Evolutionary conservation across 53 echinoderm and acorn worm genomes (phyloP), one percentile per base, ranked within the genome.

Genomic region (Actinopyga echinites): DNA sequence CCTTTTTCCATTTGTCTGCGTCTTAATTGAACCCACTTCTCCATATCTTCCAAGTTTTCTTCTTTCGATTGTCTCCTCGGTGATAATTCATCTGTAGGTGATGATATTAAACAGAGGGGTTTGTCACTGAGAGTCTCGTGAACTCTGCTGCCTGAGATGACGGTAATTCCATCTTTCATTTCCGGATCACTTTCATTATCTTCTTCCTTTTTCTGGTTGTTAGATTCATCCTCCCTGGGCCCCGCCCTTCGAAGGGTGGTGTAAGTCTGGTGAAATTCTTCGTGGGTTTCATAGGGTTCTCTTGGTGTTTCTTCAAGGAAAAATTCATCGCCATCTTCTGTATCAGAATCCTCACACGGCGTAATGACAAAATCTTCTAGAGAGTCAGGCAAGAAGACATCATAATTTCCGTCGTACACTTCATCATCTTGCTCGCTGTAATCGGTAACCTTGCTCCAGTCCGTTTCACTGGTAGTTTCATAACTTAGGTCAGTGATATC

Each of bases 351-450:
- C 19, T 54, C 56, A 32, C 77, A 77, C 32, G 77, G 77, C 54
- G 77, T 77, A 30, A 77, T 77, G 55, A 77, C 77, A 29, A 77
- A 77, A 49, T 77, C 56, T 22, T 77, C 55, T 8, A 54, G 26
- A 5, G 52, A 45, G 22, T 40, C 8, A 55, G 19, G 55, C 5
- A 32, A 54, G 25, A 43, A 29, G 19, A 28, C 33, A 0, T 53
- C 77, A 29, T 49, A 13, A 20, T 26, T 30, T 1, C 8, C 11
- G 19, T 55, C 77, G 9, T 25, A 77, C 23, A 1, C 30, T 31
- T 10, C 56, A 5, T 29, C 8, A 30, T 77, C 49, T 13, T 55
- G 53, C 32, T 55, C 8, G 6, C 6, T 21, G 33, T 77, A 77
- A 5, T 26, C 30, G 17, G 40, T 28, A 19, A 54, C 12, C 25